Base-by-base conservation (phyloP, 2,888 invertebrate species). In the Pollenia griseotomentosa region DNA sequence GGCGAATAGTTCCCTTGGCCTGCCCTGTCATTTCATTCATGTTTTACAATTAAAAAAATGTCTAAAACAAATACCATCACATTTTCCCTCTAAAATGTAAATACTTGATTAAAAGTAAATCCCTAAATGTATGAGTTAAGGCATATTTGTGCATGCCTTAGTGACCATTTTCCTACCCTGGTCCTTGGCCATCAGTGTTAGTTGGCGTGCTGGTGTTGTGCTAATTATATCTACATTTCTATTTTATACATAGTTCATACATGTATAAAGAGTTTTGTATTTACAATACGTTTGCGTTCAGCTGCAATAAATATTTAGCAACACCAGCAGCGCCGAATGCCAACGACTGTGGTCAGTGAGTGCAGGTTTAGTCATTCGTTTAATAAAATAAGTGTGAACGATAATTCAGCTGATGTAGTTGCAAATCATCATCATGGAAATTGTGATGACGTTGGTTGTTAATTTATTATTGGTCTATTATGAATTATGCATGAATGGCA, bases 21-120 rank as follows among this genome's bases (percentile, higher is more conserved):
- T 61, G 33, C n/a, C 9, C 42, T 14, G 55, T 44, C 16, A 55
- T 65, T 65, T 51, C 68, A 78, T 68, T 78, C 68, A 68, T 78
- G 19, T 48, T 48, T 57, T 0, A 57, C 7, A n/a, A 59, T 33
- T 12, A 53, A 53, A 66, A 11, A 63, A 42, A 42, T 51, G 5
- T 8, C 4, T 42, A 53, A 75, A 75, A 48, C 48, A 66, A 55
- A 68, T 33, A n/a, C 48, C 59, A 11, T n/a, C 19, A 57, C 48
- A 48, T 16, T 53, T 40, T 33, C 0, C 2, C 33, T 1, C 63
- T 40, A 16, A 10, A 61, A 16, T 33, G 33, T 16, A 55, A 57
- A 77, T 11, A 55, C 12, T 23, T 33, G 23, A 42, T 51, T 48
- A 33, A 8, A 59, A 59, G 40, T 33, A 74, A 61, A 51, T 61